Evolutionary conservation across 2,797 vertebrate species (phyloP).

Genomic region (Sebastes nivosus): DNA sequence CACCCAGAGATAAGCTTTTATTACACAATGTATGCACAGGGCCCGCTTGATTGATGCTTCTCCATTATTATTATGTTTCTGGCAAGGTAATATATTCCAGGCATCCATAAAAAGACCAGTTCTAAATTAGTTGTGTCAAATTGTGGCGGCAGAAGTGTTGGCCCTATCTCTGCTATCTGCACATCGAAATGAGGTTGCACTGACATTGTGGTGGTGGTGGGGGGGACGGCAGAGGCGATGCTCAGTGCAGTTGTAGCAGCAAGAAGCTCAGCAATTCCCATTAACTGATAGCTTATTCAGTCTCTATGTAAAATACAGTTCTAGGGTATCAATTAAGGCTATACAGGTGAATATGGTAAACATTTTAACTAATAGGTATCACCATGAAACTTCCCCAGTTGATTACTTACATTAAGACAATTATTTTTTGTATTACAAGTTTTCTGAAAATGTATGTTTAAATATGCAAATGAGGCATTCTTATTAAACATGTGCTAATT

Average conservation of each 20-base stretch:
- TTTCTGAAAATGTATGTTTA: not conserved
- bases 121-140: slow-evolving; percentile 85
- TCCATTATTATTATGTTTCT: slow-evolving; percentile 80
- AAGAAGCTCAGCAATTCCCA: slow-evolving; percentile 33
- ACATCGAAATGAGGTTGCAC: slow-evolving; percentile 76
- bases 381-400: not conserved
- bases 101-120: slow-evolving; percentile 73
- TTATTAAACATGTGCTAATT: not conserved
- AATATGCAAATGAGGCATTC: not conserved
- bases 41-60: slow-evolving; percentile 81
- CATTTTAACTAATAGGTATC: not conserved
- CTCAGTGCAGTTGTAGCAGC: slow-evolving; percentile 7
- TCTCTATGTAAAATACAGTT: slow-evolving; percentile 32
- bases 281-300: slow-evolving; percentile 58
- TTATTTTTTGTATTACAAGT: not conserved
- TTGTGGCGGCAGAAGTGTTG: slow-evolving; percentile 71
- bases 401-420: not conserved
- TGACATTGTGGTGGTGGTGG: slow-evolving; percentile 54
- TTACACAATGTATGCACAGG: slow-evolving; percentile 77
- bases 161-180: slow-evolving; percentile 71
- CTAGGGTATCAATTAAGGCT: slow-evolving; percentile 27
- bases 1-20: slow-evolving; percentile 85
- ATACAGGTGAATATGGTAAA: not conserved
- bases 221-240: not conserved
- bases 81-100: slow-evolving; percentile 79